These are phyloP conservation scores for Mus spicilegus DNA, from an alignment of 2,113 vertebrate species.

Conservation along the genomic window DNA sequence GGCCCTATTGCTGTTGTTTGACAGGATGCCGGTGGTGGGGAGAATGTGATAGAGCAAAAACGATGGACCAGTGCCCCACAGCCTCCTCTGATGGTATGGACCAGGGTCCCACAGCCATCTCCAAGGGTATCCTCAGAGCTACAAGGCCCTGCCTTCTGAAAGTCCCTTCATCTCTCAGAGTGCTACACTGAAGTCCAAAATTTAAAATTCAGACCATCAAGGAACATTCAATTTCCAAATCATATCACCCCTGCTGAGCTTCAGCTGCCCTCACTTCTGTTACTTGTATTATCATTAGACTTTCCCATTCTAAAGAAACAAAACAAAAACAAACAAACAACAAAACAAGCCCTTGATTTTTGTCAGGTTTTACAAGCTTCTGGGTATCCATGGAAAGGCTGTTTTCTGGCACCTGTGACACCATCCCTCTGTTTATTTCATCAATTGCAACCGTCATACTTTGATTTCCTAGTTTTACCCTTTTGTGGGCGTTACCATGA, in stretches of 20 bases:
- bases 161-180: too few species aligned
- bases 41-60: neutral
- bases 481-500: neutral
- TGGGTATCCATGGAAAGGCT: neutral
- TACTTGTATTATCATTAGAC: neutral
- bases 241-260: neutral
- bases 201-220: neutral
- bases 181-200: neutral
- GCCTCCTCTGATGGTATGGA: too few species aligned
- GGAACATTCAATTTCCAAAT: neutral
- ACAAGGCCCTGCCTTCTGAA: neutral
- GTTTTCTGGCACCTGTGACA: neutral
- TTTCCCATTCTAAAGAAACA: neutral
- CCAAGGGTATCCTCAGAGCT: neutral
- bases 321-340: too few species aligned
- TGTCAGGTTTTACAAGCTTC: neutral
- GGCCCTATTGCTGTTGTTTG: neutral
- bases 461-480: neutral
- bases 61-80: neutral
- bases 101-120: too few species aligned
- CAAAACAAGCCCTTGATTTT: neutral
- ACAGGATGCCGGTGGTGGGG: too few species aligned
- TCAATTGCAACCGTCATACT: neutral
- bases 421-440: neutral
- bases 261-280: neutral